These are phyloP conservation scores for Pedetes capensis DNA, from an alignment of 2,113 vertebrate species.

Conservation along the genomic window DNA sequence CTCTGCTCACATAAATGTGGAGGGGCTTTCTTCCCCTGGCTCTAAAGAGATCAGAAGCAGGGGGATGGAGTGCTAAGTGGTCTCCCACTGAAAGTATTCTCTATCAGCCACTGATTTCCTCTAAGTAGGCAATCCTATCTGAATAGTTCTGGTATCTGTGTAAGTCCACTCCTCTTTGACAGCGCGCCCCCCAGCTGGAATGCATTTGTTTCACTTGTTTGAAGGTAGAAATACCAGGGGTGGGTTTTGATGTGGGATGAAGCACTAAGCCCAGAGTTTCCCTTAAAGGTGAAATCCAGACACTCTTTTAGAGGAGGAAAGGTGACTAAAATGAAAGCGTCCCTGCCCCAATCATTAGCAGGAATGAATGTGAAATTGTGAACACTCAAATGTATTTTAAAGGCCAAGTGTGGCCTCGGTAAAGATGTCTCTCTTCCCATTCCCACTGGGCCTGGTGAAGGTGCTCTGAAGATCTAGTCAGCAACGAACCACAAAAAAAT, in stretches of 20 bases:
- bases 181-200: not conserved
- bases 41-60: slow-evolving; percentile 56
- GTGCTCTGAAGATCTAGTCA: not conserved
- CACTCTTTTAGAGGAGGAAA: slow-evolving; percentile 26
- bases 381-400: slow-evolving; percentile 51
- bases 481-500: not conserved
- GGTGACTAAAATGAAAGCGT: slow-evolving; percentile 49
- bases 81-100: slow-evolving; percentile 38
- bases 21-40: not conserved
- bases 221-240: slow-evolving; percentile 59
- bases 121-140: slow-evolving; percentile 15
- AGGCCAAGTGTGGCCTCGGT: slow-evolving; percentile 16
- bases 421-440: not conserved
- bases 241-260: slow-evolving; percentile 72
- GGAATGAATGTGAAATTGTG: slow-evolving; percentile 66
- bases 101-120: slow-evolving; percentile 24
- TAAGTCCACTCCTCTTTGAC: slow-evolving; percentile 40
- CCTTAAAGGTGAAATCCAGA: slow-evolving; percentile 47
- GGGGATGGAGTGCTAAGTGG: slow-evolving; percentile 24
- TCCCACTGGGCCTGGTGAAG: not conserved
- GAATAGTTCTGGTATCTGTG: slow-evolving; percentile 18
- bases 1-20: slow-evolving; percentile 34
- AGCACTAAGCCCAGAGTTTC: slow-evolving; percentile 26
- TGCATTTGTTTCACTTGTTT: slow-evolving; percentile 67
- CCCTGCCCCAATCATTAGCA: slow-evolving; percentile 66